Conservation (phyloP, 2,797 vertebrate genomes). For the Clamator glandarius region DNA sequence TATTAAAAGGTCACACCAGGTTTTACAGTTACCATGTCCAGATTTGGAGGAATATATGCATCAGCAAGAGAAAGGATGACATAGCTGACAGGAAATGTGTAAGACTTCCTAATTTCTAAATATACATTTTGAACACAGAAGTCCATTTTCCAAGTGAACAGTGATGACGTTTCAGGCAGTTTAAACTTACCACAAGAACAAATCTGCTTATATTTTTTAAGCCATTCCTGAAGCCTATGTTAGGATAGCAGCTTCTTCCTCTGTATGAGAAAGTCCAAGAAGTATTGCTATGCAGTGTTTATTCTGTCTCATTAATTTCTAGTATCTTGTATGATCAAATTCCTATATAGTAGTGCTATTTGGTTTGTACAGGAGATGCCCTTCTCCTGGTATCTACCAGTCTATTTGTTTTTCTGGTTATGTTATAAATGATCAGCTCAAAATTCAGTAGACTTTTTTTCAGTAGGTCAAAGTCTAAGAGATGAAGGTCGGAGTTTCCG, state of each 20-base stretch:
- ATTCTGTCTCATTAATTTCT: not conserved
- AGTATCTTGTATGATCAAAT: not conserved
- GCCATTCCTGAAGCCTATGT: accelerated
- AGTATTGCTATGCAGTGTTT: not conserved
- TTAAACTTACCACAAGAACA: not conserved
- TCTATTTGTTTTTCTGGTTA: not conserved
- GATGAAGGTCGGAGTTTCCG: not conserved
- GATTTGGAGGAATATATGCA: not conserved
- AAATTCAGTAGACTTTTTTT: not conserved
- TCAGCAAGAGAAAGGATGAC: not conserved
- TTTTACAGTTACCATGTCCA: not conserved
- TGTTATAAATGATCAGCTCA: not conserved
- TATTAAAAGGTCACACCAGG: not conserved
- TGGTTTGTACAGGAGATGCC: not conserved
- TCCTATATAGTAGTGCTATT: not conserved
- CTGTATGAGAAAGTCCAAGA: not conserved
- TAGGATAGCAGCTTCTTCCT: not conserved
- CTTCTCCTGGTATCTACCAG: not conserved
- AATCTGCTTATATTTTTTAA: not conserved
- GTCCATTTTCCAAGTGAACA: not conserved
- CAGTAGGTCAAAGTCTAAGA: not conserved
- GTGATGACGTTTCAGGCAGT: not conserved
- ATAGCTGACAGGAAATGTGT: not conserved
- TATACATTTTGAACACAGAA: not conserved
- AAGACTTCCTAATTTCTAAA: not conserved